Evolutionary conservation across 1,140 invertebrate genomes (phyloP).

Genomic region (Vanessa tameamea): DNA sequence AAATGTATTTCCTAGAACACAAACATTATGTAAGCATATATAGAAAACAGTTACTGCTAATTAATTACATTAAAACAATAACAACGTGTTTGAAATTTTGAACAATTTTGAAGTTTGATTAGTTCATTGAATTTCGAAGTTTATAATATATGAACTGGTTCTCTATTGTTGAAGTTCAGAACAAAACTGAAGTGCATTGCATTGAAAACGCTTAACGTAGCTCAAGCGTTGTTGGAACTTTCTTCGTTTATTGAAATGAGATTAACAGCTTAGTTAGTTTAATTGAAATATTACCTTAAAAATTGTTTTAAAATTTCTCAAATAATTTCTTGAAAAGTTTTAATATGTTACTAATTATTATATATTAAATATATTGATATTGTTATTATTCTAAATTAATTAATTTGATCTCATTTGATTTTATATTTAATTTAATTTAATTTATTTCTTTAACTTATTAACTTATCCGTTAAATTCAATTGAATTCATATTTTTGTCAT

Average conservation of each 20-base stretch:
- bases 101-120: slow-evolving; percentile 11
- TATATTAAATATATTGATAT: too few species aligned
- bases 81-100: slow-evolving; percentile 1
- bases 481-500: too few species aligned
- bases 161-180: slow-evolving; percentile 5
- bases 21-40: background rate
- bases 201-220: background rate
- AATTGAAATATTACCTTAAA: too few species aligned
- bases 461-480: too few species aligned
- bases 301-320: too few species aligned
- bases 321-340: too few species aligned
- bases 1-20: too few species aligned
- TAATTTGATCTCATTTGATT: too few species aligned
- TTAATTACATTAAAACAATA: slow-evolving; percentile 5
- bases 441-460: too few species aligned
- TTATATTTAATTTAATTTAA: too few species aligned
- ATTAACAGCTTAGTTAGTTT: background rate
- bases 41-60: background rate
- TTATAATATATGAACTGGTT: slow-evolving; percentile 6
- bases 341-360: too few species aligned
- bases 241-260: slow-evolving; percentile 1
- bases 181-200: slow-evolving; percentile 7
- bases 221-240: slow-evolving; percentile 4
- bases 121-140: slow-evolving; percentile 4
- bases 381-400: too few species aligned